Base-by-base conservation (phyloP, 2,888 invertebrate genomes). In the Troides oblongomaculatus region DNA sequence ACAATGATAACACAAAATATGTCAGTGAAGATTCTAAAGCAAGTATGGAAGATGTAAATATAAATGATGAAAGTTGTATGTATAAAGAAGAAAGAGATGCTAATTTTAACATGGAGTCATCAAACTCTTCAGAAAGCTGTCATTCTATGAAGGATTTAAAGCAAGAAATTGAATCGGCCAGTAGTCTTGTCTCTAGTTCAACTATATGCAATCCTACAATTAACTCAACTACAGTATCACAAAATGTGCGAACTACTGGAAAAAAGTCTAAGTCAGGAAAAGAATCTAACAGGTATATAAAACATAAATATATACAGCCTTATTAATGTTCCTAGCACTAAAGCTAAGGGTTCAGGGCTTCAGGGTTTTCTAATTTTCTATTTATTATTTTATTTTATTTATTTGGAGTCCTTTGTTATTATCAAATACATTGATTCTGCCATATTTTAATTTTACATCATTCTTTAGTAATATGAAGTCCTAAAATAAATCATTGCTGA, bases 41-140 rank as follows among this genome's bases (percentile, higher is more conserved):
- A 0, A 90, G 91, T 72, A 85, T 92, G 79, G 92, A 92, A 57
- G 92, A 92, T 80, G 85, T 85, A n/a, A 88, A 86, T 75, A 82
- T 88, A 72, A 92, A 90, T 80, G 92, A 92, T 73, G 92, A 92
- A 70, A 90, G 90, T 75, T 90, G 89, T 74, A 87, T 90, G 84
- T 90, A 87, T 72, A 92, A 91, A 78, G 89, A 92, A 69, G 92
- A 91, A 66, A 87, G 92, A 72, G 92, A 92, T 81, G 84, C 90
- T 36, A 92, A 91, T 76, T 92, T 83, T 76, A 92, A 92, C 76
- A 92, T 92, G 90, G 92, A 92, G 74, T 91, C 90, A 10, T 92
- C 92, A 56, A 92, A 92, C 72, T 92, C 92, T 1, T 92, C 92
- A 1, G 92, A 92, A 73, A 92, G 92, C 72, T 90, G 90, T 78